Evolutionary conservation across 1,140 invertebrate species (phyloP).

Genomic region (Berghia stephanieae): DNA sequence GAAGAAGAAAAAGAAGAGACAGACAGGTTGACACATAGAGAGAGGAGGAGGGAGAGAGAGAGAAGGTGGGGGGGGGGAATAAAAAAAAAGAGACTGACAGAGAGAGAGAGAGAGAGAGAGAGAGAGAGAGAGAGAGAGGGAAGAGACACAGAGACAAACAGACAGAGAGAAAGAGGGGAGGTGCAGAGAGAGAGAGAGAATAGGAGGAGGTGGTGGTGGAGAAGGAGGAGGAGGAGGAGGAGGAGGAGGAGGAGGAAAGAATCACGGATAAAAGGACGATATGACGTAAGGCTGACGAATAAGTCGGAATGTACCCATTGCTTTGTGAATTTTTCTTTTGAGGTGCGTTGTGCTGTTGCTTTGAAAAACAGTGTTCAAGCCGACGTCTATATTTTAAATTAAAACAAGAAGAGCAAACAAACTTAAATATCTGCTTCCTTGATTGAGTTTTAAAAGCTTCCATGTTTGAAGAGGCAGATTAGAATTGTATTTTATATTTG

Average conservation of each 20-base stretch:
- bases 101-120: slow-evolving; percentile 3
- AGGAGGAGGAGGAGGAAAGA: neutral
- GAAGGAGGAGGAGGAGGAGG: neutral
- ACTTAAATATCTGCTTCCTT: too few species aligned
- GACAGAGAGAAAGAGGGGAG: neutral
- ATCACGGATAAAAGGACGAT: too few species aligned
- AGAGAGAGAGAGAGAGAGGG: slow-evolving; percentile 16
- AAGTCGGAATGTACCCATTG: too few species aligned
- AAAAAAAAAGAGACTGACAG: neutral
- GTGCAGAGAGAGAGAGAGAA: neutral
- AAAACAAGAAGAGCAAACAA: too few species aligned
- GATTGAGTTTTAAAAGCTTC: too few species aligned
- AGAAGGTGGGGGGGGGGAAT: neutral
- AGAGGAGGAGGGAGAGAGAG: neutral
- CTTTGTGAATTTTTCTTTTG: too few species aligned
- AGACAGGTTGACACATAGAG: neutral
- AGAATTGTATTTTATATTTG: too few species aligned
- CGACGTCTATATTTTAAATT: too few species aligned
- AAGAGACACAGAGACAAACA: slow-evolving; percentile 13
- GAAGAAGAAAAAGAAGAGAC: neutral
- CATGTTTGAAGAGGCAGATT: too few species aligned
- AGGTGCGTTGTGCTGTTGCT: too few species aligned
- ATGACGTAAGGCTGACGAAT: too few species aligned
- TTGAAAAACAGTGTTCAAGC: too few species aligned
- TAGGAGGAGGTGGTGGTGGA: neutral